Conservation (phyloP, 2,113 vertebrate genomes). For the Dromaius novaehollandiae region DNA sequence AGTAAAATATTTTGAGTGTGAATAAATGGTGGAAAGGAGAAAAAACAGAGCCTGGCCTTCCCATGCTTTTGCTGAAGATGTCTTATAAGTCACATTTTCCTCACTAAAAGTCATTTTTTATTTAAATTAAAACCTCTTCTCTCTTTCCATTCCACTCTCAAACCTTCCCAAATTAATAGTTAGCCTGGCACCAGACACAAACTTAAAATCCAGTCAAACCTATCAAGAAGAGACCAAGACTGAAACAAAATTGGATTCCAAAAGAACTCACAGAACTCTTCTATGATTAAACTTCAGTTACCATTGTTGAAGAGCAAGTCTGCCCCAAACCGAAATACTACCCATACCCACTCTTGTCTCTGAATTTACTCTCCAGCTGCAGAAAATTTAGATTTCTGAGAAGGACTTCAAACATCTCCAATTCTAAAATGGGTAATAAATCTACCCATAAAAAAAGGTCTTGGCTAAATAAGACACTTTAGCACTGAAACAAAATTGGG, state of each 20-base stretch:
- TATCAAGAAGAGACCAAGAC: not conserved
- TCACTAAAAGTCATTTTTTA: not conserved
- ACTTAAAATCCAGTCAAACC: not conserved
- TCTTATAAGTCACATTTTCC: not conserved
- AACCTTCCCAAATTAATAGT: not conserved
- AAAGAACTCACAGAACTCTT: not conserved
- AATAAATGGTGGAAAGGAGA: not conserved
- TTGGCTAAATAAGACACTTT: not conserved
- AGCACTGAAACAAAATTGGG: not conserved
- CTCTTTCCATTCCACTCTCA: not conserved
- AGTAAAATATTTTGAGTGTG: not conserved
- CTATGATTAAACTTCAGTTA: not conserved
- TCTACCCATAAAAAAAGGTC: not conserved
- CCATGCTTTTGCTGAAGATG: not conserved
- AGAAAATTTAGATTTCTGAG: not conserved
- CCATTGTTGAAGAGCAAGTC: not conserved
- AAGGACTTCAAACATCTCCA: not conserved
- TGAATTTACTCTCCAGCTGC: not conserved
- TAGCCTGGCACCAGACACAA: not conserved
- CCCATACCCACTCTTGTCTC: not conserved
- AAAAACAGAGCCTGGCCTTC: not conserved
- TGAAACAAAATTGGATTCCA: not conserved
- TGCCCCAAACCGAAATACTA: not conserved
- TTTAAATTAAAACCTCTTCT: not conserved
- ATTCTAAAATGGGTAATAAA: not conserved